These are phyloP conservation scores for Bedellia somnulentella DNA, from an alignment of 2,888 invertebrate genomes.

Conservation along the genomic window DNA sequence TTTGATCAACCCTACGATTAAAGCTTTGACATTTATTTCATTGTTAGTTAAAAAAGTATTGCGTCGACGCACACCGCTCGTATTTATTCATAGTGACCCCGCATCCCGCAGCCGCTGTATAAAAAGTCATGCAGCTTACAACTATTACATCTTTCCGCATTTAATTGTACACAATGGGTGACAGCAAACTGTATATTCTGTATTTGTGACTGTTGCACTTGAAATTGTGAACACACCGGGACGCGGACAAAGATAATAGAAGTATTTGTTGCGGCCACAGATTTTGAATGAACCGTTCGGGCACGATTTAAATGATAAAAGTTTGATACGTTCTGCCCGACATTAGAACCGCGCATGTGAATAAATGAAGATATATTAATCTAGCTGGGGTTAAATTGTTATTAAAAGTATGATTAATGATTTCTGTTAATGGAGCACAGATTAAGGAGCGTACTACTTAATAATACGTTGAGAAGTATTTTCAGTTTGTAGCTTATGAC, in stretches of 20 bases:
- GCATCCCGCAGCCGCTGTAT: conserved; percentile 45
- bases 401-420: conserved; percentile 61
- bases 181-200: conserved; percentile 39
- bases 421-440: conserved; percentile 47
- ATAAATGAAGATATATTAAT: conserved; percentile 60
- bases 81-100: conserved; percentile 49
- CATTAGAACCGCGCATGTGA: conserved; percentile 20
- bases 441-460: conserved; percentile 50
- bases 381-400: conserved; percentile 58
- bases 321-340: conserved; percentile 26
- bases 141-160: conserved; percentile 56
- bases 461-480: conserved; percentile 33
- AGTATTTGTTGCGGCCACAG: conserved; percentile 38
- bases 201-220: conserved; percentile 50
- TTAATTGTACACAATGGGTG: conserved; percentile 56
- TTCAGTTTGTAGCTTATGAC: conserved; percentile 29
- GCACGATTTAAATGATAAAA: conserved; percentile 53
- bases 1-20: conserved; percentile 51
- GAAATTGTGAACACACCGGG: conserved; percentile 24
- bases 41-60: conserved; percentile 35
- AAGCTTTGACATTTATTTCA: conserved; percentile 48
- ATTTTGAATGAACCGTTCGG: conserved; percentile 27
- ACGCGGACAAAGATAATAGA: conserved; percentile 20
- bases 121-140: conserved; percentile 44
- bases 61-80: conserved; percentile 19